Evolutionary conservation across 2,888 invertebrate species (phyloP).

Genomic region (Meiosimyza platycephala): DNA sequence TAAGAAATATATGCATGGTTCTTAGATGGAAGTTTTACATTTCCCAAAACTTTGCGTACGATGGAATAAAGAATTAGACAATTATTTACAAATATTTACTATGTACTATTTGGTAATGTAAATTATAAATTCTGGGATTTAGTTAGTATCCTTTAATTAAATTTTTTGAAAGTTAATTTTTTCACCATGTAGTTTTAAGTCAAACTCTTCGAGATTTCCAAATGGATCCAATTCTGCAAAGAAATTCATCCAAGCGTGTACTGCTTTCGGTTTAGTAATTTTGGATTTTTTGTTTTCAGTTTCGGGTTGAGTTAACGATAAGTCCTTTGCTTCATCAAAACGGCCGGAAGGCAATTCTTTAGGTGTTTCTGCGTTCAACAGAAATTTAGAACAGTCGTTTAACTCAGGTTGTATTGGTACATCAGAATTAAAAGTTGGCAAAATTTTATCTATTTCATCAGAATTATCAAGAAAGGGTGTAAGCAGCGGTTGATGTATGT

Average conservation of each 20-base stretch:
- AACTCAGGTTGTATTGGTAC: background rate
- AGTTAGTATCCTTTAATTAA: conserved; percentile 43
- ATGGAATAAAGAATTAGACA: too few species aligned
- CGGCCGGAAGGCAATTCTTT: background rate
- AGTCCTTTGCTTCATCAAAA: background rate
- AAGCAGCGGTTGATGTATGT: conserved; percentile 6
- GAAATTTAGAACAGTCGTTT: background rate
- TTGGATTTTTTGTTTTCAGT: conserved; percentile 1
- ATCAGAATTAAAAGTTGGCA: background rate
- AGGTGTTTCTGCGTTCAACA: background rate
- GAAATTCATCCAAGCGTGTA: conserved; percentile 59
- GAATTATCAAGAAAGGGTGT: background rate
- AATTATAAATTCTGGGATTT: too few species aligned
- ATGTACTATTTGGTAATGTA: too few species aligned
- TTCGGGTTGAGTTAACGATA: background rate
- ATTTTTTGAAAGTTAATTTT: conserved; percentile 59
- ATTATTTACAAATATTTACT: too few species aligned
- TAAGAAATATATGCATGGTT: too few species aligned
- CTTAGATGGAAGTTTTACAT: too few species aligned
- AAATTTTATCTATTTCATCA: background rate
- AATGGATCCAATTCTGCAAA: conserved; percentile 63
- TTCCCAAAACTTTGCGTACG: too few species aligned
- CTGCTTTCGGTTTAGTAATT: conserved; percentile 41
- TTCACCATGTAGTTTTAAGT: conserved; percentile 58
- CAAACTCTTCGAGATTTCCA: conserved; percentile 62